Percentiles rank a stretch among this genome's conserved stretches.
Evolutionary conservation across 2,888 invertebrate species (phyloP).

Genomic region (Atrina japonica): DNA sequence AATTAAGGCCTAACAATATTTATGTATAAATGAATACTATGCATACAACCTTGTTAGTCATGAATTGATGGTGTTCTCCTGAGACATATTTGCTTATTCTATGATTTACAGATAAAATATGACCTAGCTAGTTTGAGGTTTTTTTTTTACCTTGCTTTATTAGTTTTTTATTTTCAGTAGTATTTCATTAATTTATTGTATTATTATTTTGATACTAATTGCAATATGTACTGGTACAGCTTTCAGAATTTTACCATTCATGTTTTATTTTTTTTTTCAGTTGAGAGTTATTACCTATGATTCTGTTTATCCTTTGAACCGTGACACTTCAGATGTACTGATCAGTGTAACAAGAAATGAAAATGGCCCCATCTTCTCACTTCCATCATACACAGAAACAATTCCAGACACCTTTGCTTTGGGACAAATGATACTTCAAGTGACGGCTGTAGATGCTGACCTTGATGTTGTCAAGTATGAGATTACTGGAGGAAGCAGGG

Average conservation of each 20-base stretch:
- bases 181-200: too few relatives aligned
- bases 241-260: too few relatives aligned
- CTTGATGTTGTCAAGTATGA: constrained; percentile 65
- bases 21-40: neutral
- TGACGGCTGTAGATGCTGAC: constrained; percentile 63
- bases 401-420: constrained; percentile 66
- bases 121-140: too few relatives aligned
- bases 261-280: constrained; percentile 50
- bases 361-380: constrained; percentile 63
- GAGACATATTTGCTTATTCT: too few relatives aligned
- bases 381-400: constrained; percentile 56
- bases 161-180: too few relatives aligned
- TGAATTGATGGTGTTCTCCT: too few relatives aligned
- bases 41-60: too few relatives aligned
- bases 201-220: too few relatives aligned
- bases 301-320: constrained; percentile 60
- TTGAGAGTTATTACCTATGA: constrained; percentile 61
- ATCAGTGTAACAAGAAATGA: constrained; percentile 66
- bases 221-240: too few relatives aligned
- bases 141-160: too few relatives aligned
- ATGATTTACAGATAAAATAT: too few relatives aligned
- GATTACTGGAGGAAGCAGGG: constrained; percentile 67
- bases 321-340: constrained; percentile 49
- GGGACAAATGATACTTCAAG: constrained; percentile 64
- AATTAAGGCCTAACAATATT: neutral